phyloP scores from a whole-genome alignment of 2,113 vertebrate species.

The Spilogale gracilis region DNA sequence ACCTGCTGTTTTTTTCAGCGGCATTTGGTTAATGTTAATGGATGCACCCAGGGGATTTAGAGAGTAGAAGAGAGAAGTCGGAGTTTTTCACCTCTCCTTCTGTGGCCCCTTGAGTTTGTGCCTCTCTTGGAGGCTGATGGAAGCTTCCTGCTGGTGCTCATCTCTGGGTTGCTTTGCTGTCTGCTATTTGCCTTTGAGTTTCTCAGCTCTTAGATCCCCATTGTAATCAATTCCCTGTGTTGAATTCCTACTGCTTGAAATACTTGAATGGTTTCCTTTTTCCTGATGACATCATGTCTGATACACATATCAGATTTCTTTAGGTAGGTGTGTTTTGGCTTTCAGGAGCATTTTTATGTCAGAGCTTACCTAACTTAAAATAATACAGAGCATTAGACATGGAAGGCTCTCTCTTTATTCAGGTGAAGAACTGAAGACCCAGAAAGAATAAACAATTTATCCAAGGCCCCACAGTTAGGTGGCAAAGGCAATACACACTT shows the following conservation, averaged over 20 bases:
- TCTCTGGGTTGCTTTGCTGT: neutral
- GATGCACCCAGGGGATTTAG: neutral
- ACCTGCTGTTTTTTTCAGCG: neutral
- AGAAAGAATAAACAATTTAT: neutral
- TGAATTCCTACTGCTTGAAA: slow-evolving; percentile 47
- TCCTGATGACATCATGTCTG: neutral
- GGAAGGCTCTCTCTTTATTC: neutral
- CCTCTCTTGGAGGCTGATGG: neutral
- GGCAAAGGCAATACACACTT: neutral
- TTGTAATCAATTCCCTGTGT: neutral
- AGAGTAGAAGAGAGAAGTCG: neutral
- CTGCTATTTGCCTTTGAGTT: neutral
- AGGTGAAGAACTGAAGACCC: neutral
- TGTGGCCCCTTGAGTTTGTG: neutral
- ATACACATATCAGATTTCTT: slow-evolving; percentile 57
- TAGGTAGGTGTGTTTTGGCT: slow-evolving; percentile 43
- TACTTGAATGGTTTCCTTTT: neutral
- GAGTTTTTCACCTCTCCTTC: neutral
- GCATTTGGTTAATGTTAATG: neutral
- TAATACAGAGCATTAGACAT: neutral
- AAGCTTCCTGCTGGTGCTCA: neutral
- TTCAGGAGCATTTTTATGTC: slow-evolving; percentile 16
- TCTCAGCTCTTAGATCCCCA: neutral
- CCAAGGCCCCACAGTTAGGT: neutral
- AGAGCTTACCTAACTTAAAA: slow-evolving; percentile 39